phyloP scores from a whole-genome alignment of 1,140 invertebrate species.

The Drosophila guanche region DNA sequence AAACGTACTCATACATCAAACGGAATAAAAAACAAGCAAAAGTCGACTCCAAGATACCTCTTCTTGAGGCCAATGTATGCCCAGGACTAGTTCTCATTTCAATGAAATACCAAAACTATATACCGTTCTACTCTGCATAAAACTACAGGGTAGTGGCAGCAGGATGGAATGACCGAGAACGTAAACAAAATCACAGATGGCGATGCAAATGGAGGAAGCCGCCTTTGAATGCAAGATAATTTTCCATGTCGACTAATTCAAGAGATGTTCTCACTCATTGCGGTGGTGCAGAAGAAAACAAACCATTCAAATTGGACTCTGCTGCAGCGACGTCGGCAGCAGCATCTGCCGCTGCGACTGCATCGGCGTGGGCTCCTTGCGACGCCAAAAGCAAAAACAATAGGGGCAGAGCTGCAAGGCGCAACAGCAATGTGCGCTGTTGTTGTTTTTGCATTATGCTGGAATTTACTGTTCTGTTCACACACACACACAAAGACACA shows the following conservation, averaged over 20 bases:
- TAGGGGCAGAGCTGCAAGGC: slow-evolving; percentile 24
- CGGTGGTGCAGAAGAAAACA: slow-evolving; percentile 15
- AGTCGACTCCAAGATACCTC: no score
- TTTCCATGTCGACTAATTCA: slow-evolving; percentile 50
- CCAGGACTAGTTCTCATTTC: no score
- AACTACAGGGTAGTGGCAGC: neutral
- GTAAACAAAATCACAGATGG: slow-evolving; percentile 48
- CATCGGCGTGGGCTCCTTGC: slow-evolving; percentile 48
- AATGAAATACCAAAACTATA: no score
- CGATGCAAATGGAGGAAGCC: slow-evolving; percentile 1
- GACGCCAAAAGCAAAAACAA: slow-evolving; percentile 50
- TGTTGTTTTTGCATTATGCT: slow-evolving; percentile 40
- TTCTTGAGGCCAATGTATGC: no score
- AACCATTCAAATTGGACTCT: slow-evolving; percentile 62
- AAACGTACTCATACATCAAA: slow-evolving; percentile 34
- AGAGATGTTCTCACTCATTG: slow-evolving; percentile 60
- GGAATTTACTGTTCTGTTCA: neutral
- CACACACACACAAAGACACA: slow-evolving; percentile 7
- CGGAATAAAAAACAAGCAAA: slow-evolving; percentile 27
- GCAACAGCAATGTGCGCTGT: slow-evolving; percentile 46
- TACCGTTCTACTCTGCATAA: neutral
- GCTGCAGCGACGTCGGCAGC: slow-evolving; percentile 22
- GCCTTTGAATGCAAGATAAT: slow-evolving; percentile 40
- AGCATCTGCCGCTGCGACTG: slow-evolving; percentile 16
- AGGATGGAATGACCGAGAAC: slow-evolving; percentile 6